phyloP scores from a whole-genome alignment of 2,113 vertebrate genomes.

The Propithecus coquereli region DNA sequence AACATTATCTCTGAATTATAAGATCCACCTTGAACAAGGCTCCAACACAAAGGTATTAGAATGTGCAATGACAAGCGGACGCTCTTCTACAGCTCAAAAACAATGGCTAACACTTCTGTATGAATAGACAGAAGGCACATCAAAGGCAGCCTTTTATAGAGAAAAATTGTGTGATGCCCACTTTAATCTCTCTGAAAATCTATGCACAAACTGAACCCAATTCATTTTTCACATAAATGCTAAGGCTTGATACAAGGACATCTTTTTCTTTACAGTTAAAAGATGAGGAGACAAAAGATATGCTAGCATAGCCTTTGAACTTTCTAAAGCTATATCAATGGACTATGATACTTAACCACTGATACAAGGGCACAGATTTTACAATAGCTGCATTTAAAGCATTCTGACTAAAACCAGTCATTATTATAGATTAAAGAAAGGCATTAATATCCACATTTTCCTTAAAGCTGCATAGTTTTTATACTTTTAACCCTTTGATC shows the following conservation, averaged over 20 bases:
- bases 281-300: constrained; percentile 66
- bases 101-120: constrained; percentile 87
- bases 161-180: constrained; percentile 87
- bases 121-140: constrained; percentile 91
- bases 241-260: constrained; percentile 88
- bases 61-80: constrained; percentile 70
- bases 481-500: constrained; percentile 65
- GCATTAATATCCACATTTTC: constrained; percentile 43
- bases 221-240: constrained; percentile 92
- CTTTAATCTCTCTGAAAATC: constrained; percentile 93
- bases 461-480: constrained; percentile 54
- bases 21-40: constrained; percentile 75
- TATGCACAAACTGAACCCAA: constrained; percentile 86
- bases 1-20: constrained; percentile 63
- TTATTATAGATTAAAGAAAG: constrained; percentile 62
- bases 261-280: constrained; percentile 87
- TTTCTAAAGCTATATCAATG: constrained; percentile 87
- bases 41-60: constrained; percentile 69
- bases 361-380: constrained; percentile 74
- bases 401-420: constrained; percentile 68
- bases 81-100: constrained; percentile 81
- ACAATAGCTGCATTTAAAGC: constrained; percentile 78
- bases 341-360: constrained; percentile 88
- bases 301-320: constrained; percentile 87
- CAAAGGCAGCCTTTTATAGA: constrained; percentile 89